A percentile compares a stretch with the other conserved stretches of the same genome.
Evolutionary conservation across 2,888 invertebrate species (phyloP).

Genomic region (Euclidia mi): DNA sequence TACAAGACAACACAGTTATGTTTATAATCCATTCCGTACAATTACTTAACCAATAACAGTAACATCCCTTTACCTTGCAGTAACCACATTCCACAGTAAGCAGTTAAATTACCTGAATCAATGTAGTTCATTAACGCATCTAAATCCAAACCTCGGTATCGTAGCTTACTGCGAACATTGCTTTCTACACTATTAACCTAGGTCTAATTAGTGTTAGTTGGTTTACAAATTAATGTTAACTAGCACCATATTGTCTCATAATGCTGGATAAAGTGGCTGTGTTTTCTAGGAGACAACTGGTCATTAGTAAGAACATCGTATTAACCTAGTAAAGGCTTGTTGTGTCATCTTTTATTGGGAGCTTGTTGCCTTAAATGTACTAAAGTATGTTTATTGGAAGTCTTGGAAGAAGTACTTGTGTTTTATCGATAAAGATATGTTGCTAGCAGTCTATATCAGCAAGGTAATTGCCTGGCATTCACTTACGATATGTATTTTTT

Average conservation of each 20-base stretch:
- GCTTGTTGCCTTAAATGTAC: too few species aligned
- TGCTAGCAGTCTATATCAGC: too few species aligned
- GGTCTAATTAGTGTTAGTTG: slow-evolving; percentile 49
- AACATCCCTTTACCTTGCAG: too few species aligned
- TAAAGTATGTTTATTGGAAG: too few species aligned
- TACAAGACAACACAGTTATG: too few species aligned
- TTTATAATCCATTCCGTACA: too few species aligned
- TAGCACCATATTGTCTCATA: slow-evolving; percentile 15
- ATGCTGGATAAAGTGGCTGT: slow-evolving; percentile 7
- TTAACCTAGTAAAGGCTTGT: background rate
- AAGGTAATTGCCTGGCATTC: too few species aligned
- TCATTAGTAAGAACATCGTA: slow-evolving; percentile 1
- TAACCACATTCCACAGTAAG: slow-evolving; percentile 24
- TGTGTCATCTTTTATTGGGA: too few species aligned
- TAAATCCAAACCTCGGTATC: slow-evolving; percentile 30
- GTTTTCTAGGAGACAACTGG: background rate
- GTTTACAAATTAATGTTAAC: slow-evolving; percentile 38
- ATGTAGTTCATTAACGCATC: slow-evolving; percentile 52
- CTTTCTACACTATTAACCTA: slow-evolving; percentile 46
- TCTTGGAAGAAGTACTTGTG: too few species aligned
- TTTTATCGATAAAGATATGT: too few species aligned
- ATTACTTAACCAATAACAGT: too few species aligned
- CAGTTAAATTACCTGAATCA: slow-evolving; percentile 37
- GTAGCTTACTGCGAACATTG: slow-evolving; percentile 44
- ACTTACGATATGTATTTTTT: too few species aligned